Base-by-base conservation (phyloP, 2,888 invertebrate species). In the Cosmia pyralina region DNA sequence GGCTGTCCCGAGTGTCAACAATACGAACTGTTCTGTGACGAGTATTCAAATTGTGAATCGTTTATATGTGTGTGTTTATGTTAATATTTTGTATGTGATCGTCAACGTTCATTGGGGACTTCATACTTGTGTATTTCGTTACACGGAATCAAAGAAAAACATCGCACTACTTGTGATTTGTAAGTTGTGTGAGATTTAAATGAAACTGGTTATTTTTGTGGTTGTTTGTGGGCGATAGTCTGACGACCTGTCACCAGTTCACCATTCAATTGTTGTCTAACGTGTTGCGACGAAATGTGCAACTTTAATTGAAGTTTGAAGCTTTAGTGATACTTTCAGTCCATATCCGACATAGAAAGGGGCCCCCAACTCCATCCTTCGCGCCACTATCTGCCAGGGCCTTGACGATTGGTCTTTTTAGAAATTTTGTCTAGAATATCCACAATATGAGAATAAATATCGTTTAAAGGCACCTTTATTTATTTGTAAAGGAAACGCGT, bases 131-230 rank as follows among this genome's bases (percentile, higher is more conserved):
- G 59, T 55, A 73, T 55, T 68, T 75, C 65, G 53, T 82, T 80
- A 13, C n/a, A 77, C 11, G 64, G 59, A 72, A 57, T 65, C 63
- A 65, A 69, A 79, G 60, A 50, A 83, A 77, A 75, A 83, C 58
- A 83, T 70, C 57, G 71, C 60, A 71, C 67, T 64, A 75, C 66
- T 77, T 63, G 68, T 70, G 76, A 79, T 82, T 83, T 75, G 79
- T 81, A 80, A 81, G 81, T 69, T 77, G 62, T 77, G 62, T 81
- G 67, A 68, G 75, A 67, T 82, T 78, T 81, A 64, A 73, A 79
- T 62, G 65, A 75, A 84, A 85, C 83, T 81, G 81, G 85, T 85
- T 85, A 72, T 77, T 82, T 73, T 82, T 82, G 76, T 82, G 81
- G 83, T 82, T 70, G 58, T 50, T 76, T 72, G 70, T 67, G 65